phyloP scores from a whole-genome alignment of 1,140 invertebrate species.

The Cardiocondyla obscurior region DNA sequence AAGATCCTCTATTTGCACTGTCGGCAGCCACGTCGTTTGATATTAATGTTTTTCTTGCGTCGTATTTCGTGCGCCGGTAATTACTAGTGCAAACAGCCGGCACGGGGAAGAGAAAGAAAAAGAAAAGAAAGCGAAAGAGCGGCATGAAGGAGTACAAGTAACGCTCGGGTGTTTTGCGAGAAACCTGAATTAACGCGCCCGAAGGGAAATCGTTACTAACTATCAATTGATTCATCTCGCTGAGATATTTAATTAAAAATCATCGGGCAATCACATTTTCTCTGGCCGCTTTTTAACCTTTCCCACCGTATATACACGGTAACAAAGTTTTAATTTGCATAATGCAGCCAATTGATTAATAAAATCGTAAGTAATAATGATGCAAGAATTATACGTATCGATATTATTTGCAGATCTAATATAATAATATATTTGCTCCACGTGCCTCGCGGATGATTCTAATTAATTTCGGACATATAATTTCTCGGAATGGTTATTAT shows the following conservation, averaged over 20 bases:
- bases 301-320: background rate
- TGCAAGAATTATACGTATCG: background rate
- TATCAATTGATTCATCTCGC: constrained; percentile 47
- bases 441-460: constrained; percentile 19
- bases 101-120: constrained; percentile 46
- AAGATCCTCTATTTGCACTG: constrained; percentile 78
- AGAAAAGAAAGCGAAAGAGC: constrained; percentile 25
- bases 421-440: background rate
- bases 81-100: constrained; percentile 74
- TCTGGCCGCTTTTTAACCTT: background rate
- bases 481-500: constrained; percentile 52
- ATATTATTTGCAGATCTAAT: background rate
- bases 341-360: background rate
- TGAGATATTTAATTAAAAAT: constrained; percentile 17
- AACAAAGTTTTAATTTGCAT: background rate
- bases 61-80: constrained; percentile 73
- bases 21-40: constrained; percentile 75
- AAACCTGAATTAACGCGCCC: constrained; percentile 28
- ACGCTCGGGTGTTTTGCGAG: constrained; percentile 33
- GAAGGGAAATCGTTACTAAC: constrained; percentile 20
- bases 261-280: constrained; percentile 1
- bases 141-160: constrained; percentile 45
- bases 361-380: background rate
- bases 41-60: constrained; percentile 81
- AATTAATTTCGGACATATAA: constrained; percentile 61